These are phyloP conservation scores for Sebastes paucispinis DNA, from an alignment of 2,797 vertebrate genomes.

Conservation along the genomic window DNA sequence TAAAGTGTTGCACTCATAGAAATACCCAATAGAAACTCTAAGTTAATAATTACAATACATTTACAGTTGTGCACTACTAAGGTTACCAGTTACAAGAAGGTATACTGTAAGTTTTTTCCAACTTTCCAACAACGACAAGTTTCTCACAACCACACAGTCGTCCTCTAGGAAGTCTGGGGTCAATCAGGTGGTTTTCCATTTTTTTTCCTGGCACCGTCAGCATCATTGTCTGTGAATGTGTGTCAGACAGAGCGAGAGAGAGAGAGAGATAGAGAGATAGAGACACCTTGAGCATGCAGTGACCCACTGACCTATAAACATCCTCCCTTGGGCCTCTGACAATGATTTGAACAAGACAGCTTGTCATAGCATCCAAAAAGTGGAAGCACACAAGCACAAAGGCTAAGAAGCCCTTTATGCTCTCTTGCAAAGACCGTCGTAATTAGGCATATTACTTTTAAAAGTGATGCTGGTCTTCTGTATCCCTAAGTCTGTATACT, in stretches of 20 bases:
- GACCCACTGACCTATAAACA: slow-evolving; percentile 44
- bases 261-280: background rate
- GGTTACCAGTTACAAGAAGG: background rate
- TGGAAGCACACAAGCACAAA: background rate
- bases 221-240: slow-evolving; percentile 33
- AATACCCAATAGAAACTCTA: background rate
- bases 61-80: background rate
- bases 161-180: slow-evolving; percentile 16
- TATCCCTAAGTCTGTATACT: background rate
- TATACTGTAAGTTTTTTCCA: background rate
- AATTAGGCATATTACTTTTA: background rate
- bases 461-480: background rate
- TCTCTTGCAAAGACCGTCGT: background rate
- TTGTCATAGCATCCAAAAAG: background rate
- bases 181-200: slow-evolving; percentile 6
- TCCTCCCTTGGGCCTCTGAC: slow-evolving; percentile 27
- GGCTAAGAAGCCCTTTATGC: background rate
- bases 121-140: slow-evolving; percentile 6
- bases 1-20: background rate
- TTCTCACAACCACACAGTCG: background rate
- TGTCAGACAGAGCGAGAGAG: slow-evolving; percentile 14
- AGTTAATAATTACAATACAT: background rate
- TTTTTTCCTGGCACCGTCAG: slow-evolving; percentile 20
- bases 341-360: background rate
- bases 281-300: slow-evolving; percentile 19